Conservation (phyloP, 1,140 invertebrate genomes). For the Tyrophagus putrescentiae region DNA sequence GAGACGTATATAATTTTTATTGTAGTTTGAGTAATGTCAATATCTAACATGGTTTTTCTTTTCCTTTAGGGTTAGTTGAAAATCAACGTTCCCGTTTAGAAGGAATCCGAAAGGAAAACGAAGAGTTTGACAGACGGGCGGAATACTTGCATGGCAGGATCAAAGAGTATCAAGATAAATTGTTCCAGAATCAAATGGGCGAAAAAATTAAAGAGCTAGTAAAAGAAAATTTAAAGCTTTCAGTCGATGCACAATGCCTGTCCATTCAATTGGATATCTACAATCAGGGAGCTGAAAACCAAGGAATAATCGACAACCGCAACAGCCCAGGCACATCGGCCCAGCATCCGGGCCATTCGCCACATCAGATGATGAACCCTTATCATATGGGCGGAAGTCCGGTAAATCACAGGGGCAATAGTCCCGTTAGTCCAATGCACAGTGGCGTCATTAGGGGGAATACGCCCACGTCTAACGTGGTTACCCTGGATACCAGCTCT, state of each 20-base stretch:
- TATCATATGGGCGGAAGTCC: not conserved
- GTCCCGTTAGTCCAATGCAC: not conserved
- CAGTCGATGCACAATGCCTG: not conserved
- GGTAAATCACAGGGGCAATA: not conserved
- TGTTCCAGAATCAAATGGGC: not conserved
- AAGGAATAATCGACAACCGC: not conserved
- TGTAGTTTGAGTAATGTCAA: not conserved
- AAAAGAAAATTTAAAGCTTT: constrained; percentile 6
- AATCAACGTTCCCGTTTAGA: not conserved
- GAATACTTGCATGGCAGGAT: not conserved
- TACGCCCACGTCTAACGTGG: not conserved
- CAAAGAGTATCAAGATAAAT: constrained; percentile 1
- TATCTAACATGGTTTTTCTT: not conserved
- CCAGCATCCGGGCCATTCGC: too few relatives aligned
- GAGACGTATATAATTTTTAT: not conserved
- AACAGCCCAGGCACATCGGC: not conserved
- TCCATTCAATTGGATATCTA: constrained; percentile 1
- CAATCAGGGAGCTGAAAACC: not conserved
- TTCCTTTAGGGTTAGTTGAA: not conserved
- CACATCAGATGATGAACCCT: too few relatives aligned
- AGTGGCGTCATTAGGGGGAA: not conserved
- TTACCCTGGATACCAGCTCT: constrained; percentile 1
- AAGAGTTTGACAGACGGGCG: not conserved
- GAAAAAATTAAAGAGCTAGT: not conserved
- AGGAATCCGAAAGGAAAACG: not conserved